Percentiles rank a stretch among this genome's conserved stretches.
Evolutionary conservation across 2,113 vertebrate species (phyloP).

Genomic region (Miniopterus natalensis): DNA sequence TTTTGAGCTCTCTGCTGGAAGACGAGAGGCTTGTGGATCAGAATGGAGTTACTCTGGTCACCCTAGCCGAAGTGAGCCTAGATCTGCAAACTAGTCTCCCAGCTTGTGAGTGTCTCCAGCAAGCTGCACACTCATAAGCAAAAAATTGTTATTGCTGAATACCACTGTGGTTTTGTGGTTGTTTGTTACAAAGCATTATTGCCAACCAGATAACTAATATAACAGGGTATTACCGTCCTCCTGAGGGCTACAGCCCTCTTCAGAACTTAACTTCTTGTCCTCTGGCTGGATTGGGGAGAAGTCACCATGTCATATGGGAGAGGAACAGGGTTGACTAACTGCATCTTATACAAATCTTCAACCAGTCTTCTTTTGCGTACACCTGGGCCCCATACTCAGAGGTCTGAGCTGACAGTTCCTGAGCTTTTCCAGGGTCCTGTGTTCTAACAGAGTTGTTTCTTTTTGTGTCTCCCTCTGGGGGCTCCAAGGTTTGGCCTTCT

Average conservation of each 20-base stretch:
- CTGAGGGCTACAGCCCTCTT: not conserved
- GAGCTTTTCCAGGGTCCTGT: not conserved
- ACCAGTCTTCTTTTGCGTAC: not conserved
- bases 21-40: not conserved
- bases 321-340: not conserved
- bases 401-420: not conserved
- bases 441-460: not conserved
- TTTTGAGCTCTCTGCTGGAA: not conserved
- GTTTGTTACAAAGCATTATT: constrained; percentile 4
- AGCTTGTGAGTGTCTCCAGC: not conserved
- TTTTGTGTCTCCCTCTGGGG: not conserved
- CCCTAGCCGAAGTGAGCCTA: not conserved
- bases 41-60: not conserved
- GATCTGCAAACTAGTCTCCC: not conserved
- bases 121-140: not conserved
- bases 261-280: constrained; percentile 1
- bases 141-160: not conserved
- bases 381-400: not conserved
- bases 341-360: not conserved
- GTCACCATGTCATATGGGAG: not conserved
- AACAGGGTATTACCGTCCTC: not conserved
- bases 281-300: not conserved
- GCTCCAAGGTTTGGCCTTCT: not conserved
- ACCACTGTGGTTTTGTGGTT: not conserved
- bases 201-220: not conserved